Evolutionary conservation across 2,888 invertebrate species (phyloP).

Genomic region (Holacanthella duospinosa): DNA sequence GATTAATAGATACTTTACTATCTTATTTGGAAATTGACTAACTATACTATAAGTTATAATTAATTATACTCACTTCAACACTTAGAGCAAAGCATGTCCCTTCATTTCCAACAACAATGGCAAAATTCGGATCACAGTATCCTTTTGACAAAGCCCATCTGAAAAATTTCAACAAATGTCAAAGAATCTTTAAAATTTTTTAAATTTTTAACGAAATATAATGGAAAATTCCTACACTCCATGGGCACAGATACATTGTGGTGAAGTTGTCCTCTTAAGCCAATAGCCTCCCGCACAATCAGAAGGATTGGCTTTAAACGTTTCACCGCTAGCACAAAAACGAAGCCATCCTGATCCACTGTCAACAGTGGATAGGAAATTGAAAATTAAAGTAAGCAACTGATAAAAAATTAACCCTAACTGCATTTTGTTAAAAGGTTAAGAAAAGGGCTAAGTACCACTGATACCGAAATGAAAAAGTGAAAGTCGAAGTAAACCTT

Average conservation of each 20-base stretch:
- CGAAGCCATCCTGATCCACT: neutral
- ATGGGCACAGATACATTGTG: constrained; percentile 26
- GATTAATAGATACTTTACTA: too few species aligned
- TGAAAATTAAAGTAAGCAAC: too few species aligned
- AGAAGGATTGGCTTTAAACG: constrained; percentile 1
- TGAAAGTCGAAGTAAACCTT: too few species aligned
- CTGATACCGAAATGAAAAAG: too few species aligned
- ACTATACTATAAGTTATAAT: neutral
- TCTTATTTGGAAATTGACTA: neutral
- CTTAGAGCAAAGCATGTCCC: constrained; percentile 21
- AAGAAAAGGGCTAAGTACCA: too few species aligned
- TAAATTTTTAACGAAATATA: neutral
- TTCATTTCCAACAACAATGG: constrained; percentile 15
- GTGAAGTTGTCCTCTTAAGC: constrained; percentile 18
- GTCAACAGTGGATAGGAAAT: neutral
- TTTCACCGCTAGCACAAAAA: neutral
- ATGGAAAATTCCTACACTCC: constrained; percentile 19
- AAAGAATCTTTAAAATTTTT: neutral
- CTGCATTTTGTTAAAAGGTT: too few species aligned
- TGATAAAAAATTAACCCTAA: too few species aligned
- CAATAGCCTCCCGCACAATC: constrained; percentile 24
- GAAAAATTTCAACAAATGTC: neutral
- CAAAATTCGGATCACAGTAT: constrained; percentile 22
- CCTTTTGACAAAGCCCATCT: constrained; percentile 28
- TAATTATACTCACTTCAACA: constrained; percentile 13